Conservation (phyloP, 1,140 invertebrate species). For the Drosophila kurseongensis region DNA sequence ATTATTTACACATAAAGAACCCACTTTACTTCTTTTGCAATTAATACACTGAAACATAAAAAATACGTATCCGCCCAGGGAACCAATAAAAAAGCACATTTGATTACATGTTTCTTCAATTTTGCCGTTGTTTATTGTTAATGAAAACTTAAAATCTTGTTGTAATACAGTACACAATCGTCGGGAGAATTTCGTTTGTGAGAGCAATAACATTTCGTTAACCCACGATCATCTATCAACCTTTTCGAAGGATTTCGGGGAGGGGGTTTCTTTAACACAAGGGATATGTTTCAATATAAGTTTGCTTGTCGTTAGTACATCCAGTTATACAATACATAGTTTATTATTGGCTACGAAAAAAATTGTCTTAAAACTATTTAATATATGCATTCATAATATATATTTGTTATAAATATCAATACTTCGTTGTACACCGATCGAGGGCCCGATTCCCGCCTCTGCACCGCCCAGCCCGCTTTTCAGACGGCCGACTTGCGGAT, state of each 20-base stretch:
- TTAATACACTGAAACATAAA: not conserved
- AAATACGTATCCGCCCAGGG: not conserved
- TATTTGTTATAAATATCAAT: slow-evolving; percentile 66
- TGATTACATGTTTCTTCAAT: slow-evolving; percentile 12
- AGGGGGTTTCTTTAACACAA: slow-evolving; percentile 24
- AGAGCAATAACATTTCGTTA: slow-evolving; percentile 71
- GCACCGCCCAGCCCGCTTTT: slow-evolving; percentile 25
- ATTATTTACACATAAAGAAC: too few species aligned
- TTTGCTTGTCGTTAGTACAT: slow-evolving; percentile 35
- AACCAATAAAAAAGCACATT: not conserved
- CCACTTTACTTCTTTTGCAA: not conserved
- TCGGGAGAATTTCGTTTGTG: slow-evolving; percentile 47
- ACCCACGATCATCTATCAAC: slow-evolving; percentile 20
- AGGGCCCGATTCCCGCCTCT: slow-evolving; percentile 8
- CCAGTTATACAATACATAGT: slow-evolving; percentile 46
- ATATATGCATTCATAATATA: slow-evolving; percentile 50
- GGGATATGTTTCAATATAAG: slow-evolving; percentile 19
- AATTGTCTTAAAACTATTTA: slow-evolving; percentile 72
- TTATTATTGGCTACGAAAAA: slow-evolving; percentile 75
- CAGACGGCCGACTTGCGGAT: slow-evolving; percentile 4
- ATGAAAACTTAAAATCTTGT: slow-evolving; percentile 57
- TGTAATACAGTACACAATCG: slow-evolving; percentile 61
- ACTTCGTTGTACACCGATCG: slow-evolving; percentile 71
- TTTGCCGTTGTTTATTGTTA: slow-evolving; percentile 57
- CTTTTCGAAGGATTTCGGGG: slow-evolving; percentile 19